Conservation (phyloP, 2,888 invertebrate genomes). For the Apamea crenata region DNA sequence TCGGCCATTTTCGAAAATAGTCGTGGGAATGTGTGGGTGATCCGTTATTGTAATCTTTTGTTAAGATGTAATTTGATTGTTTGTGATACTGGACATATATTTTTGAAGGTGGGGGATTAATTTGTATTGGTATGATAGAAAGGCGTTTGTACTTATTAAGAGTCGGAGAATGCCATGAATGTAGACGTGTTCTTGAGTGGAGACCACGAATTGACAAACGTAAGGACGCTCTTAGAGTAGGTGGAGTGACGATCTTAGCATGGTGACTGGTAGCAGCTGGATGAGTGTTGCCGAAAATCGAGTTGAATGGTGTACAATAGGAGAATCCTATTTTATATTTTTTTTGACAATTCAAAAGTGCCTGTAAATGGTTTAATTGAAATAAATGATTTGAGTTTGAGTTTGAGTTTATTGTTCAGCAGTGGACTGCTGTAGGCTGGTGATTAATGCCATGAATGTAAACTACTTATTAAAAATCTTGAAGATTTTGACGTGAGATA, state of each 20-base stretch:
- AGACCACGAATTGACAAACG: not conserved
- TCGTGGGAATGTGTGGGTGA: constrained; percentile 65
- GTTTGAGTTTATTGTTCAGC: too few species aligned
- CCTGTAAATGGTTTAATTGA: too few species aligned
- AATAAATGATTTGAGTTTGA: too few species aligned
- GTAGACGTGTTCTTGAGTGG: not conserved
- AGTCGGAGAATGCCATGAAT: not conserved
- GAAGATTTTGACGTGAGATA: not conserved
- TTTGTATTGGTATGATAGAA: constrained; percentile 10
- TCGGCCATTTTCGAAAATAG: constrained; percentile 51
- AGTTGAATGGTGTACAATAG: not conserved
- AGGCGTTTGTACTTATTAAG: not conserved
- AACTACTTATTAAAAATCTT: too few species aligned
- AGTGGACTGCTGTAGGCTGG: not conserved
- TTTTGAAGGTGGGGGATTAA: constrained; percentile 16
- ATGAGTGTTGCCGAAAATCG: not conserved
- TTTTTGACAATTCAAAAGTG: too few species aligned
- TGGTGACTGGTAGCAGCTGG: not conserved
- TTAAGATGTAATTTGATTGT: constrained; percentile 51
- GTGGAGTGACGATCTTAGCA: not conserved
- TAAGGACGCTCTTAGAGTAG: not conserved
- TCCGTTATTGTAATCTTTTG: constrained; percentile 58
- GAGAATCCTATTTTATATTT: too few species aligned
- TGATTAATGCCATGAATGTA: not conserved
- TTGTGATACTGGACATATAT: constrained; percentile 33